phyloP scores from a whole-genome alignment of 2,113 vertebrate genomes.

The Pandion haliaetus region DNA sequence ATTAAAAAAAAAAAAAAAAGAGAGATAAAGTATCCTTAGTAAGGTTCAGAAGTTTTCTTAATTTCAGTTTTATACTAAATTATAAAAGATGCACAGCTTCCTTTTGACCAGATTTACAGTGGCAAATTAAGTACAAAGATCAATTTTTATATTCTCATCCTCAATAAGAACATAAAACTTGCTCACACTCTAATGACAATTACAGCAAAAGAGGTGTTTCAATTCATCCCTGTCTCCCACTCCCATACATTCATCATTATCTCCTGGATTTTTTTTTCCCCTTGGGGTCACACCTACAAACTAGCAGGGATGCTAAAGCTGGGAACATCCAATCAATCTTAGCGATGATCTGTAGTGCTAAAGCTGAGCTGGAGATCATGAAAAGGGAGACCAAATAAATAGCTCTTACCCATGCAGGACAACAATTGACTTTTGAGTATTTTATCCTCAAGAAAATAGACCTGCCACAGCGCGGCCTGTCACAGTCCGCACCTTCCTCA shows the following conservation, averaged over 20 bases:
- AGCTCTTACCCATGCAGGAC: fast-evolving
- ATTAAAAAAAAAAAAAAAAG: neutral
- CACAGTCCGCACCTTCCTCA: neutral
- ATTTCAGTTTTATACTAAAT: neutral
- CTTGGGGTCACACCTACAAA: neutral
- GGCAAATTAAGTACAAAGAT: neutral
- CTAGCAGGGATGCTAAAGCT: neutral
- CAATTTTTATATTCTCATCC: neutral
- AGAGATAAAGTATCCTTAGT: neutral
- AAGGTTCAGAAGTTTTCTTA: neutral
- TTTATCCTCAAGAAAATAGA: neutral
- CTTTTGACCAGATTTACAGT: neutral
- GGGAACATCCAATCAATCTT: fast-evolving
- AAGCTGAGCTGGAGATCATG: neutral
- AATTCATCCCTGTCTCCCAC: neutral
- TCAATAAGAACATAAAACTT: neutral
- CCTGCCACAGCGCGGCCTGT: fast-evolving
- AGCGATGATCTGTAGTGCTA: neutral
- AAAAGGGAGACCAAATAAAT: neutral
- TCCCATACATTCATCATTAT: fast-evolving
- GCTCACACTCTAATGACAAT: neutral
- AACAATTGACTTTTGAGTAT: neutral
- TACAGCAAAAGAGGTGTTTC: neutral
- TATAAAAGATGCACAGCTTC: neutral
- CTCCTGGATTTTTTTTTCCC: neutral